These are phyloP conservation scores for Rhizoglyphus robini DNA, from an alignment of 1,140 invertebrate species.

Conservation along the genomic window DNA sequence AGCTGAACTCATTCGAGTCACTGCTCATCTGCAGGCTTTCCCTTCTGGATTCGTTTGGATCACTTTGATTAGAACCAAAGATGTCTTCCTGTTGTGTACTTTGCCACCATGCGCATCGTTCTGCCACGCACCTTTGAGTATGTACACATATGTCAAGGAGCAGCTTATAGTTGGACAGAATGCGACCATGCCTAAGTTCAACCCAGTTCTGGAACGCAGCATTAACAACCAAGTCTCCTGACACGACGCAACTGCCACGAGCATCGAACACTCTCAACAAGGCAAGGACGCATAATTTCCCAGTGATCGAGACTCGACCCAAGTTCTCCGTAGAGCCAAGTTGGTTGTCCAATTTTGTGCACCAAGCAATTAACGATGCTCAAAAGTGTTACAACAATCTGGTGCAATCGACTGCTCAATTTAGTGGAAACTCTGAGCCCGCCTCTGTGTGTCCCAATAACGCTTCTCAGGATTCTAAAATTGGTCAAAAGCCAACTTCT, in stretches of 20 bases:
- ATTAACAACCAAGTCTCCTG: neutral
- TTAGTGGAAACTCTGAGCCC: too few relatives aligned
- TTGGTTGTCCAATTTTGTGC: too few relatives aligned
- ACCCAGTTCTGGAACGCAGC: too few relatives aligned
- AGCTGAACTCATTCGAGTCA: neutral
- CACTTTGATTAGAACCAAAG: neutral
- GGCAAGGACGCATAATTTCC: neutral
- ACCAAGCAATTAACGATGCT: too few relatives aligned
- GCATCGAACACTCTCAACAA: neutral
- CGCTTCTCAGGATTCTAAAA: too few relatives aligned
- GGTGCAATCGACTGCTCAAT: too few relatives aligned
- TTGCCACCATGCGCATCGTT: neutral
- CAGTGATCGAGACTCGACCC: neutral
- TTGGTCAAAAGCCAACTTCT: too few relatives aligned
- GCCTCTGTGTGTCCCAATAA: too few relatives aligned
- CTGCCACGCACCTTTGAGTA: neutral
- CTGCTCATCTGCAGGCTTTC: neutral
- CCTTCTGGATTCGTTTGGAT: neutral
- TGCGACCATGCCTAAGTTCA: neutral
- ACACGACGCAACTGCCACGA: neutral
- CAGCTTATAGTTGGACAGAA: neutral
- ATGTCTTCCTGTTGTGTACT: neutral
- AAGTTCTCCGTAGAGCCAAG: neutral
- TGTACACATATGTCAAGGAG: neutral
- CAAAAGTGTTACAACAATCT: too few relatives aligned